Evolutionary conservation across 2,888 invertebrate species (phyloP).

Genomic region (Hipparchia sbordonii): DNA sequence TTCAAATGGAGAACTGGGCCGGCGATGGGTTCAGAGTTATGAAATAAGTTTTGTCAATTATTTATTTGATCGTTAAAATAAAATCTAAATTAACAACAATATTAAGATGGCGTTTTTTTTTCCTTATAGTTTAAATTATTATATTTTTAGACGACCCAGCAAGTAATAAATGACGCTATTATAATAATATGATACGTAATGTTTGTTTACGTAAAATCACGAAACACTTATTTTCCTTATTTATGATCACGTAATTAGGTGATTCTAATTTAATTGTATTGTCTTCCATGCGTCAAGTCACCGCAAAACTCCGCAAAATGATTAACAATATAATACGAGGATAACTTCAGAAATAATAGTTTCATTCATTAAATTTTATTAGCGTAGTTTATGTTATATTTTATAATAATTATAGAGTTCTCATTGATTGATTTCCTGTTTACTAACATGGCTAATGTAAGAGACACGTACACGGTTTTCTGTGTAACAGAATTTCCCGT

Average conservation of each 20-base stretch:
- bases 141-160: background rate
- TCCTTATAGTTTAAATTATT: background rate
- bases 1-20: no score
- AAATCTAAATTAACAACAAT: no score
- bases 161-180: constrained; percentile 1
- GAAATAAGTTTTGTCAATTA: no score
- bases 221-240: constrained; percentile 24
- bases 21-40: no score
- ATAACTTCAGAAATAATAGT: constrained; percentile 6
- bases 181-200: constrained; percentile 6
- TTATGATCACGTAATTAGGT: constrained; percentile 20
- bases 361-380: constrained; percentile 6
- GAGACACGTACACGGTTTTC: background rate
- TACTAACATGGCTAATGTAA: background rate
- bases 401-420: no score
- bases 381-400: background rate
- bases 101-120: background rate
- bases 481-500: background rate
- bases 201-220: constrained; percentile 10
- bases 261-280: constrained; percentile 13
- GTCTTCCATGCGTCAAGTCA: constrained; percentile 18
- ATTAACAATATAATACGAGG: constrained; percentile 10
- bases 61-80: no score
- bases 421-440: background rate
- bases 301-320: constrained; percentile 24